Base-by-base conservation (phyloP, 2,888 invertebrate species). In the Emmelina monodactyla region DNA sequence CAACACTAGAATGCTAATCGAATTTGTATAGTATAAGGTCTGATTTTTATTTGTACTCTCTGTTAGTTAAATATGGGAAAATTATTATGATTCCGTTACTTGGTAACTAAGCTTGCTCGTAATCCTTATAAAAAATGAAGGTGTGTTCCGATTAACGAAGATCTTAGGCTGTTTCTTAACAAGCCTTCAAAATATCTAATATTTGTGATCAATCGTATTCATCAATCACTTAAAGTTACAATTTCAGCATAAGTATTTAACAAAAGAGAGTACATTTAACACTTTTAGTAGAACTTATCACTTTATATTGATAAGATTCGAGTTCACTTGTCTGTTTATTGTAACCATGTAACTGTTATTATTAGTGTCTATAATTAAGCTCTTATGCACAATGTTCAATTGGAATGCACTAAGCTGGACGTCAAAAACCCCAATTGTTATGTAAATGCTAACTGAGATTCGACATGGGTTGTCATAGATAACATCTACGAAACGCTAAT, bases 331-430 rank as follows among this genome's bases (percentile, higher is more conserved):
- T 70, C 56, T 63, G 61, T 66, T 54, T 58, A 55, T 55, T 66
- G 60, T 72, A 67, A 63, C 65, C 61, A 25, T n/a, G 25, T 25
- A 25, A n/a, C 25, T 10, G 25, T 25, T 25, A n/a, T n/a, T 3
- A 10, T 25, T 10, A 25, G 25, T 4, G 25, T 25, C 11, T 11
- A 11, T 10, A 11, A 7, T n/a, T n/a, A 3, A 25, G 29, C 5
- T 59, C 51, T 49, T 46, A 55, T 65, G 72, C 67, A 65, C 58
- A 69, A 65, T 72, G 65, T 65, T 68, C 65, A 56, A 51, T 58
- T 58, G 54, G 60, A 60, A 59, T n/a, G n/a, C n/a, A n/a, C n/a
- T n/a, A n/a, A n/a, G n/a, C n/a, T n/a, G n/a, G n/a, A n/a, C n/a
- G n/a, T n/a, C n/a, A n/a, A n/a, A n/a, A n/a, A n/a, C n/a, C n/a